A percentile compares a stretch with the other conserved stretches of the same genome.
Evolutionary conservation across 2,888 invertebrate genomes (phyloP).

Genomic region (Amaurobius ferox): DNA sequence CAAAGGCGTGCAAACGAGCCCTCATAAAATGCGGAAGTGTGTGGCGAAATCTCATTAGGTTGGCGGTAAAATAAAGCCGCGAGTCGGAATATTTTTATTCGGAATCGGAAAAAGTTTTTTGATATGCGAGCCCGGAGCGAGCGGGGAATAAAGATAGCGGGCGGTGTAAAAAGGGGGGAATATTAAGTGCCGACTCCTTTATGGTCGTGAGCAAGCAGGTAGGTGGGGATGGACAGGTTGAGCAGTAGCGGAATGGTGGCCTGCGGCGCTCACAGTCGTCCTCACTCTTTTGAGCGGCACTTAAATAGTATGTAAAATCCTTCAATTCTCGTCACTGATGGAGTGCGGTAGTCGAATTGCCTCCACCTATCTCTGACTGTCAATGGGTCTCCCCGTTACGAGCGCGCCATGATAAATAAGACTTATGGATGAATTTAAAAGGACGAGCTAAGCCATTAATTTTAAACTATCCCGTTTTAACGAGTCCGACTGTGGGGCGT

Average conservation of each 20-base stretch:
- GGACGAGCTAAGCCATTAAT: constrained; percentile 72
- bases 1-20: constrained; percentile 15
- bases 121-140: constrained; percentile 32
- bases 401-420: constrained; percentile 71
- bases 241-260: constrained; percentile 23
- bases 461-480: constrained; percentile 73
- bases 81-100: constrained; percentile 50
- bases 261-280: constrained; percentile 27
- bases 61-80: constrained; percentile 69
- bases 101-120: constrained; percentile 53
- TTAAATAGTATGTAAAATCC: constrained; percentile 71
- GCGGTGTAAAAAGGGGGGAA: constrained; percentile 25
- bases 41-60: constrained; percentile 65
- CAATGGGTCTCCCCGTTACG: constrained; percentile 60
- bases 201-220: constrained; percentile 32
- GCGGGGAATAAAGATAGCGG: constrained; percentile 11
- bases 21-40: constrained; percentile 28
- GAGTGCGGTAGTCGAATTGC: constrained; percentile 60
- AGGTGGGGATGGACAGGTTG: constrained; percentile 46
- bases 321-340: constrained; percentile 33
- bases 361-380: constrained; percentile 70
- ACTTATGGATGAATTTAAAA: constrained; percentile 73
- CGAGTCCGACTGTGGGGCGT: constrained; percentile 66
- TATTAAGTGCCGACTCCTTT: constrained; percentile 37
- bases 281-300: constrained; percentile 33